phyloP scores from a whole-genome alignment of 2,888 invertebrate species.

The Platycheirus albimanus region DNA sequence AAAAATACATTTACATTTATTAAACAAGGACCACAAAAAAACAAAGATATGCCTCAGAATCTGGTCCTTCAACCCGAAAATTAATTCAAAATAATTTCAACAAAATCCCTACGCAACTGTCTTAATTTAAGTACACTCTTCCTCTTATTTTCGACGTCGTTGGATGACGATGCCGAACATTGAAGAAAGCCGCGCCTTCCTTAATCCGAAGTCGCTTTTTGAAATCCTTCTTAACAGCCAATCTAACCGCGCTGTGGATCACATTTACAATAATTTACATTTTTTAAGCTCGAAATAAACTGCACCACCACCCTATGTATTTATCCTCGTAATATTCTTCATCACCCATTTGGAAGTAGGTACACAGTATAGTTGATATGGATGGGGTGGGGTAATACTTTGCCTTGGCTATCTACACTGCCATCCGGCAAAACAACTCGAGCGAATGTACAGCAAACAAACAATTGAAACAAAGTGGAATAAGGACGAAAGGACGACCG shows the following conservation, averaged over 20 bases:
- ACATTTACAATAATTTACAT: constrained; percentile 80
- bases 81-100: constrained; percentile 77
- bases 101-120: constrained; percentile 76
- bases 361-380: too few species aligned
- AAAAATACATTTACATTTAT: constrained; percentile 45
- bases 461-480: constrained; percentile 58
- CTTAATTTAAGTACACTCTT: constrained; percentile 76
- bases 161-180: too few species aligned
- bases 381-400: constrained; percentile 15
- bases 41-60: neutral
- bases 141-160: neutral
- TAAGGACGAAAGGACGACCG: constrained; percentile 40
- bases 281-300: constrained; percentile 76
- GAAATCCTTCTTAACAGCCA: constrained; percentile 77
- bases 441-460: constrained; percentile 70
- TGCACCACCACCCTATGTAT: constrained; percentile 72
- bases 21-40: constrained; percentile 42
- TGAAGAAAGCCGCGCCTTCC: constrained; percentile 50
- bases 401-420: constrained; percentile 66
- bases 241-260: constrained; percentile 77
- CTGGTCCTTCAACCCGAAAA: constrained; percentile 75
- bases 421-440: constrained; percentile 71
- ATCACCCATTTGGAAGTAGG: too few species aligned
- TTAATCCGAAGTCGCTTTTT: constrained; percentile 60
- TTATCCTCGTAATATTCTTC: too few species aligned